Evolutionary conservation across 2,888 invertebrate genomes (phyloP), one percentile per base, ranked within the genome.

Genomic region (Drosophila robusta): DNA sequence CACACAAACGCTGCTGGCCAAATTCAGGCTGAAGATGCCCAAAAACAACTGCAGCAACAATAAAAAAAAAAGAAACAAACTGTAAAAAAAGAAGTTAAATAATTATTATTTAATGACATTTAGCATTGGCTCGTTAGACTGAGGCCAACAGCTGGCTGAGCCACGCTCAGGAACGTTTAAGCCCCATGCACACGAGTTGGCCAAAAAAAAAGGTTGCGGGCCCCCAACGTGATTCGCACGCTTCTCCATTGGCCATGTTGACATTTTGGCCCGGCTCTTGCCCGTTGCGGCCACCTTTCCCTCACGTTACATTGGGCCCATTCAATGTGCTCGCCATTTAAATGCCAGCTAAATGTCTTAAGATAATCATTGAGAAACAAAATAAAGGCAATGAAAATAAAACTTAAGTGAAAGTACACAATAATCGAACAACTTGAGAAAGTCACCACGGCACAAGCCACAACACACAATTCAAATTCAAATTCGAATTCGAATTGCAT

Each of bases 101-200:
- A 83, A 83, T 83, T 72, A 88, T 84, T 80, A 75, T 78, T 88
- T 83, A 83, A 88, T 88, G 77, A 55, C 80, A 80, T 63, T 62
- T 74, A 78, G 74, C 69, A 54, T 66, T 75, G 79, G 52, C 49
- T 75, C 49, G 65, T 78, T 78, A 57, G 46, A 61, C 39, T 38
- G 42, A 64, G 54, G 14, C 62, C 16, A 32, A 36, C 52, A 39
- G 39, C 52, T 24, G 68, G 2, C 56, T 38, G 38, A 45, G 36
- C 44, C 42, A 38, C 38, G 64, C 61, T 69, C 39, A 46, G 64
- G 52, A 68, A 57, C 66, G 32, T 42, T 50, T 65, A 46, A 57
- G 60, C 58, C 57, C 51, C 46, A 62, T 58, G 44, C 72, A 58
- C 51, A 44, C 41, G 57, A 69, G 51, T 75, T 73, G 63, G 55